A percentile compares a stretch with the other conserved stretches of the same genome.
These are phyloP conservation scores for Labrus mixtus DNA, from an alignment of 2,113 vertebrate genomes.

Conservation along the genomic window DNA sequence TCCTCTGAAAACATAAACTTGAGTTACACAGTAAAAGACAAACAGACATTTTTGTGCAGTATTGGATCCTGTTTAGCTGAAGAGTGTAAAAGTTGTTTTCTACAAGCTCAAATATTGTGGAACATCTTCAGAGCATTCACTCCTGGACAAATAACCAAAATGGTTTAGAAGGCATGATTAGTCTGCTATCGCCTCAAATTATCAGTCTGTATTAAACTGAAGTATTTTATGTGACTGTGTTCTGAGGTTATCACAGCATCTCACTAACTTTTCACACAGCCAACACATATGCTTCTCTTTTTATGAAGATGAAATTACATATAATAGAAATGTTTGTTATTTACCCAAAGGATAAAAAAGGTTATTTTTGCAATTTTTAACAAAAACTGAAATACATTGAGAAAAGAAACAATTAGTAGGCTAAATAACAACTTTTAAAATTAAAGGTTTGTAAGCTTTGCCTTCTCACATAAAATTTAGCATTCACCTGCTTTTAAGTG, in stretches of 20 bases:
- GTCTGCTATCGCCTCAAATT: conserved; percentile 16
- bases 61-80: too few relatives aligned
- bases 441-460: too few relatives aligned
- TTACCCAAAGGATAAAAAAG: neutral
- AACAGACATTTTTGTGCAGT: too few relatives aligned
- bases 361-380: neutral
- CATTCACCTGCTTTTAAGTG: neutral
- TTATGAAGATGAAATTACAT: neutral
- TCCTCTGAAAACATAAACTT: neutral
- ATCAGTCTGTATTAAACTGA: conserved; percentile 9
- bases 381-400: neutral
- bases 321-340: neutral
- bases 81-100: too few relatives aligned
- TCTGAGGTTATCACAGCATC: conserved; percentile 14
- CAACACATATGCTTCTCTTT: neutral
- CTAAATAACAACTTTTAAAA: too few relatives aligned
- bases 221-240: neutral
- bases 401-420: neutral
- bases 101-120: neutral
- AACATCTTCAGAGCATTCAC: conserved; percentile 11
- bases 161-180: conserved; percentile 30
- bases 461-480: too few relatives aligned
- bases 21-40: too few relatives aligned
- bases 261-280: conserved; percentile 5
- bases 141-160: conserved; percentile 19